Base-by-base conservation (phyloP, 2,888 invertebrate species). In the Gerris lacustris region DNA sequence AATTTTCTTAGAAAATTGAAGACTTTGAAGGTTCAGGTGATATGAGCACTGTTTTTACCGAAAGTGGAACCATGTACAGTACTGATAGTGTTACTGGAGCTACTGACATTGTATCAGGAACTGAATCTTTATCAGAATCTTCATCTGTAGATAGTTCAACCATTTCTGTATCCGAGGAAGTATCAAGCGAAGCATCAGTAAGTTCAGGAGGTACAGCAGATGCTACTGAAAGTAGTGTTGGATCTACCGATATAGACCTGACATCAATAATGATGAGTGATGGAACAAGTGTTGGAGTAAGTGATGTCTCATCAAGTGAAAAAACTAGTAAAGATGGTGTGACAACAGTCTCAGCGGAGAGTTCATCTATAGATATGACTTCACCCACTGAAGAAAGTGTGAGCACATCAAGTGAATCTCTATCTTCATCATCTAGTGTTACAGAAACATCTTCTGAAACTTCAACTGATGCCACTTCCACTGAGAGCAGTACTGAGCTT, bases 151-250 rank as follows among this genome's bases (percentile, higher is more conserved):
- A 17, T 66, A 66, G 66, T 31, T 66, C 18, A 17, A 64, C 62
- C 31, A 44, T 68, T 5, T 18, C 70, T 67, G 73, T 72, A 43
- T 45, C 72, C 11, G 69, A 67, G 15, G n/a, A 44, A n/a, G 69
- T 55, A 17, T 72, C 73, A 67, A 71, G 70, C 66, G 63, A 64
- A 43, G 18, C 70, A 9, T n/a, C 9, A 67, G 68, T 63, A 55
- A 70, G 67, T 44, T 72, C 70, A 9, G 72, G 71, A 31, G 72
- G 69, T n/a, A 71, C 72, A 18, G 75, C 72, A 18, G 75, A 73
- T 67, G 69, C 72, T 67, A 73, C 77, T 45, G 77, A 73, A 44
- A 76, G 75, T 69, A 73, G 73, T 47, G 70, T 66, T 63, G 67
- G 15, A 43, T 44, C 73, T 18, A 66, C 45, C 43, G 17, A 44